phyloP scores from a whole-genome alignment of 1,140 invertebrate species.

The Pogonus chalceus region DNA sequence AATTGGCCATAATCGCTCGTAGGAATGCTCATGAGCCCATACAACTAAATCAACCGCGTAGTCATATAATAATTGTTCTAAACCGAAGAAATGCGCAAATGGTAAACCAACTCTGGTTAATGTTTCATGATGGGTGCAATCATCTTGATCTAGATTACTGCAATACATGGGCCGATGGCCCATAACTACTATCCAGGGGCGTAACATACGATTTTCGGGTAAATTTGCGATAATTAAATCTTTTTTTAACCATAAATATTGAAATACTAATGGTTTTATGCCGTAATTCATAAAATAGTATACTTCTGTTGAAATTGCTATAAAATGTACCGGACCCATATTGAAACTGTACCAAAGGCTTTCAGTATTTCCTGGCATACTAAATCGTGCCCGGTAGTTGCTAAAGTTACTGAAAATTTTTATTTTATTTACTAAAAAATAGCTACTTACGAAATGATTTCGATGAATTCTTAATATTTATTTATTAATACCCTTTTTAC shows the following conservation, averaged over 20 bases:
- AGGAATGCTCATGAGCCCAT: slow-evolving; percentile 96
- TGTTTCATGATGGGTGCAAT: slow-evolving; percentile 72
- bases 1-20: slow-evolving; percentile 88
- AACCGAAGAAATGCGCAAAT: slow-evolving; percentile 53
- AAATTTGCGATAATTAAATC: slow-evolving; percentile 63
- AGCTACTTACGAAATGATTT: too few relatives aligned
- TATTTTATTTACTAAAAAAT: too few relatives aligned
- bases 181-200: slow-evolving; percentile 89
- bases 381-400: slow-evolving; percentile 75
- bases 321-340: slow-evolving; percentile 84
- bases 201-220: slow-evolving; percentile 51
- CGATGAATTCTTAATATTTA: too few relatives aligned
- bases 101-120: slow-evolving; percentile 65
- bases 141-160: slow-evolving; percentile 75
- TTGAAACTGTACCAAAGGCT: slow-evolving; percentile 84
- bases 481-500: too few relatives aligned
- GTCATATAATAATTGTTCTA: slow-evolving; percentile 80
- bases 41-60: slow-evolving; percentile 86
- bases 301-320: slow-evolving; percentile 86
- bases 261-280: slow-evolving; percentile 66
- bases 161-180: slow-evolving; percentile 98
- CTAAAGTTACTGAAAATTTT: slow-evolving; percentile 79
- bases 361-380: slow-evolving; percentile 71
- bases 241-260: slow-evolving; percentile 81
- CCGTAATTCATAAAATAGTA: slow-evolving; percentile 91